These are phyloP conservation scores for Heliconius nattereri DNA, from an alignment of 1,140 invertebrate species.

Conservation along the genomic window DNA sequence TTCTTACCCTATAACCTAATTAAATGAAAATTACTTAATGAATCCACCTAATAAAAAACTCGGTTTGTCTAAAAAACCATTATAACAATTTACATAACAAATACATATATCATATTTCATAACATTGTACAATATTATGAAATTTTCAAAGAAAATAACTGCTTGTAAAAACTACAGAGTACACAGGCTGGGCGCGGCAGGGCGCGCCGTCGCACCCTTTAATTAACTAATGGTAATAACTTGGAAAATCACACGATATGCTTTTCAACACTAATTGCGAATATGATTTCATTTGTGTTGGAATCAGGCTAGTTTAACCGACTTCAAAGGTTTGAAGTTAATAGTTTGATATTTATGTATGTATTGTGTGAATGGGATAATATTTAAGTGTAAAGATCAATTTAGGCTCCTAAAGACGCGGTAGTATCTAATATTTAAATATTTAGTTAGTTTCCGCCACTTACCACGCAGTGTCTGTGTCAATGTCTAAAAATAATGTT, in stretches of 20 bases:
- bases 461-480: too few relatives aligned
- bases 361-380: too few relatives aligned
- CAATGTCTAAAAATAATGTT: too few relatives aligned
- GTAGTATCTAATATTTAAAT: too few relatives aligned
- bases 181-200: background rate
- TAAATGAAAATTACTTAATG: too few relatives aligned
- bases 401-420: too few relatives aligned
- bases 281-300: constrained; percentile 1
- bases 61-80: background rate
- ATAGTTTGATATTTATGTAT: too few relatives aligned
- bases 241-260: constrained; percentile 14
- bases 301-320: background rate
- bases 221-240: constrained; percentile 16
- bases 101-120: background rate
- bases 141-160: background rate
- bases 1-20: too few relatives aligned
- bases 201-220: constrained; percentile 24
- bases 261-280: background rate
- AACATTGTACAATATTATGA: background rate
- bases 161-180: constrained; percentile 8
- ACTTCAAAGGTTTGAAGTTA: too few relatives aligned
- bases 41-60: background rate
- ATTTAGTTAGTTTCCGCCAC: too few relatives aligned
- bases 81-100: background rate
- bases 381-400: too few relatives aligned